Evolutionary conservation across 2,888 invertebrate species (phyloP).

Genomic region (Acheta domesticus): DNA sequence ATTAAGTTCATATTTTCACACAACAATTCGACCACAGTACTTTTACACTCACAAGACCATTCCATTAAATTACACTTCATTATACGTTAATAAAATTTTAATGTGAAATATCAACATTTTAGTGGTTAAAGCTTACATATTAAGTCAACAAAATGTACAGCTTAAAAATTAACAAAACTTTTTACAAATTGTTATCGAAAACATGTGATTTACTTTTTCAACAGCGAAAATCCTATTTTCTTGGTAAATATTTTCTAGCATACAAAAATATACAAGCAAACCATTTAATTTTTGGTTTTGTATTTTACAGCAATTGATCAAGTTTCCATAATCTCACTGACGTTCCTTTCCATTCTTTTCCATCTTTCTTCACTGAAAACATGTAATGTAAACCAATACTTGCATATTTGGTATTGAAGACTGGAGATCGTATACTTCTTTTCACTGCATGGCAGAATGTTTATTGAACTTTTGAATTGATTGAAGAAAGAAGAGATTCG

Average conservation of each 20-base stretch:
- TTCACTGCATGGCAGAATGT: no score
- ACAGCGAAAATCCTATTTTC: not conserved
- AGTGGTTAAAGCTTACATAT: not conserved
- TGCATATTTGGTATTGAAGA: no score
- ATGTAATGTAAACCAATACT: no score
- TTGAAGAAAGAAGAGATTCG: no score
- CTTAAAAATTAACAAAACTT: slow-evolving; percentile 5
- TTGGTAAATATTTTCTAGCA: not conserved
- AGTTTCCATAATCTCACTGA: no score
- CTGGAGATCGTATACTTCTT: no score
- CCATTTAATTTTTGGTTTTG: not conserved
- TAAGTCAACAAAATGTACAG: slow-evolving; percentile 22
- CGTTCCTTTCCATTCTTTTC: no score
- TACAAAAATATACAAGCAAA: not conserved
- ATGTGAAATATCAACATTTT: not conserved
- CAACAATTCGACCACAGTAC: slow-evolving; percentile 20
- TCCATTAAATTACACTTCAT: slow-evolving; percentile 12
- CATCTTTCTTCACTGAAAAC: no score
- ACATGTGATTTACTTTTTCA: not conserved
- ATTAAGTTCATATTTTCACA: slow-evolving; percentile 5
- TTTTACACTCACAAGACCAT: not conserved
- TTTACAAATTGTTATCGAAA: not conserved
- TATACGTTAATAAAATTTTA: slow-evolving; percentile 18
- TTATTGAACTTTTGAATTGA: no score
- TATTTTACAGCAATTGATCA: not conserved